Evolutionary conservation across 2,797 vertebrate species (phyloP).

Genomic region (Acomys russatus): DNA sequence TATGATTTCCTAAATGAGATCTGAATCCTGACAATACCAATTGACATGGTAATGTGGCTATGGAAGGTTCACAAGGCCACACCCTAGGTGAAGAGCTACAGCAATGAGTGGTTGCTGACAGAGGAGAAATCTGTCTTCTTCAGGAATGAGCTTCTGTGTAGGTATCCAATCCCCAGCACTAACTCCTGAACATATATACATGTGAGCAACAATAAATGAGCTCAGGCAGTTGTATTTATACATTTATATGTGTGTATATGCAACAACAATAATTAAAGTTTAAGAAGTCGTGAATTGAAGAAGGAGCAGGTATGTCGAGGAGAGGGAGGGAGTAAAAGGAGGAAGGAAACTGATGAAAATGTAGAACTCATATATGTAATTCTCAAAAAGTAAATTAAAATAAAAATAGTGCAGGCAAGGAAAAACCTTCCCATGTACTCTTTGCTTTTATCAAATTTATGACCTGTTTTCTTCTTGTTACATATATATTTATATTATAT

Average conservation of each 20-base stretch:
- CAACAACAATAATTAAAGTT: neutral
- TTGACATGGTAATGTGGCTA: neutral
- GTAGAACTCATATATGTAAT: too few relatives aligned
- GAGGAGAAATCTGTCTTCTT: neutral
- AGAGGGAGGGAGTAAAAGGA: neutral
- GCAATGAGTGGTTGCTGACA: neutral
- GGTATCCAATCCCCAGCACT: neutral
- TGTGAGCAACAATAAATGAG: neutral
- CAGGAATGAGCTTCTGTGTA: neutral
- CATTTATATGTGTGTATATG: neutral
- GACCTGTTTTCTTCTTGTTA: neutral
- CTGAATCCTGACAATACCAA: neutral
- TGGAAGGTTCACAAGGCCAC: neutral
- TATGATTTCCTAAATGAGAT: too few relatives aligned
- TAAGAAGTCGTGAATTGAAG: neutral
- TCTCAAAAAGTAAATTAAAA: too few relatives aligned
- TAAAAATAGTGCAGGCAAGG: neutral
- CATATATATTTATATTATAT: neutral
- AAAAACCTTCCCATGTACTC: neutral
- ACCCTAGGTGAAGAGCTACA: neutral
- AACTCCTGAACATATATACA: neutral
- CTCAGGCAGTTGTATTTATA: neutral
- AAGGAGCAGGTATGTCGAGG: neutral
- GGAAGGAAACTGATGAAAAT: neutral
- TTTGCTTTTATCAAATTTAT: neutral